Evolutionary conservation across 1,140 invertebrate genomes (phyloP), one percentile per base, ranked within the genome.

Genomic region (Drosophila hydei): DNA sequence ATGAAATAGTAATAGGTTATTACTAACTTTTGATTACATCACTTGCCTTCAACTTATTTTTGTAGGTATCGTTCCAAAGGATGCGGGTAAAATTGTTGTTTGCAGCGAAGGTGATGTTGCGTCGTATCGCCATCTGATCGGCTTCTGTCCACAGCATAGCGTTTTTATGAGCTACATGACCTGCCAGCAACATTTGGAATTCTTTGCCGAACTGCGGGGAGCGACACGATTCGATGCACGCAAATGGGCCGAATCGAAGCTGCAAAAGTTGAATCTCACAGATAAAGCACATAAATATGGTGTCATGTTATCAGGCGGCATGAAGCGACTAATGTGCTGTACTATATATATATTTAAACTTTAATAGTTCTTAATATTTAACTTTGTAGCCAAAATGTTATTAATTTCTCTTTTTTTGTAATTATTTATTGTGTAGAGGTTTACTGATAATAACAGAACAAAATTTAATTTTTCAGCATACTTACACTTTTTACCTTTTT

Each of bases 81-180:
- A 91, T 72, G 68, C 79, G n/a, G 91, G 91, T 0, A 90, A 90
- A 60, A 91, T 92, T 40, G 56, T 75, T 14, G 90, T 91, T 16
- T 90, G 84, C 71, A 90, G 89, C 25, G 85, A 91, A 48, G 69
- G 85, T n/a, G 83, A 92, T 59, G 84, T 91, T 30, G 42, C 76
- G n/a, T 85, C 83, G 3, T 91, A 91, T 67, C 77, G 91, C 12
- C 85, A 91, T 58, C 69, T 90, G 14, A 92, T 92, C 54, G 91
- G 91, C 1, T 92, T 89, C 42, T 98, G 97, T 92, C 96, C 96
- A 16, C 97, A 98, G 85, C 95, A 97, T 87, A 95, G 97, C 90
- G 94, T 97, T 63, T 93, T 97, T n/a, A 96, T 97, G 92, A 94
- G 95, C 48, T 94, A 95, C 73, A 92, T 97, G 68, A 97, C 94